Percentiles rank a stretch among this genome's conserved stretches.
phyloP scores from a whole-genome alignment of 2,797 vertebrate genomes.

The Psittacula derbiana region DNA sequence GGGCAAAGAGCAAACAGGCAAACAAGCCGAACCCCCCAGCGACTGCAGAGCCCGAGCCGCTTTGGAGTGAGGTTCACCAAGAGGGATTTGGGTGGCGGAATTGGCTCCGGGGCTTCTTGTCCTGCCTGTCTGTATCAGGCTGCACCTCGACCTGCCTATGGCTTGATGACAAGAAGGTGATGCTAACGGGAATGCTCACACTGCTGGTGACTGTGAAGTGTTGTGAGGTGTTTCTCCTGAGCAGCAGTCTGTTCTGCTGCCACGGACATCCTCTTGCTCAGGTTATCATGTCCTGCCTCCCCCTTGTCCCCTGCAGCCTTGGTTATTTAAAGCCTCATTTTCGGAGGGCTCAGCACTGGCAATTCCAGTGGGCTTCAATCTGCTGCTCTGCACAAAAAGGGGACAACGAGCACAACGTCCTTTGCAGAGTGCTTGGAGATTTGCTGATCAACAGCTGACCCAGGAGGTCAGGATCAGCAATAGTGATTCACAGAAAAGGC shows the following conservation, averaged over 20 bases:
- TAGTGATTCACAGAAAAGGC: background rate
- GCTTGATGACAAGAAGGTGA: background rate
- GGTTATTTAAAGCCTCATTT: background rate
- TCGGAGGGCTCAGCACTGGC: background rate
- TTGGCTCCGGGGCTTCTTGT: background rate
- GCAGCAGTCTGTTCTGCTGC: background rate
- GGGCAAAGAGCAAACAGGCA: background rate
- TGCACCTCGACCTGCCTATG: background rate
- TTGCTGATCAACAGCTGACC: background rate
- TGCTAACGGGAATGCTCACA: accelerated
- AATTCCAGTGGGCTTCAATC: background rate
- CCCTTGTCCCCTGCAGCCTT: background rate
- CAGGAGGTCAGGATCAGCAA: background rate
- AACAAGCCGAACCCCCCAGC: background rate
- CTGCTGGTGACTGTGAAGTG: background rate
- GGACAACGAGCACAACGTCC: background rate
- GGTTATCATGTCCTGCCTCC: background rate
- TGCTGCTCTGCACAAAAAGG: background rate
- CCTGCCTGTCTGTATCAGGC: background rate
- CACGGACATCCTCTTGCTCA: background rate
- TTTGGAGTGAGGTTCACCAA: background rate
- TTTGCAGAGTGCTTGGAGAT: background rate
- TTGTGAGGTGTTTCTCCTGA: background rate
- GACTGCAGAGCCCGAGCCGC: background rate
- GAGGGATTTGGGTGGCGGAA: background rate